These are phyloP conservation scores for Ibidorhyncha struthersii DNA, from an alignment of 2,113 vertebrate species.

Conservation along the genomic window DNA sequence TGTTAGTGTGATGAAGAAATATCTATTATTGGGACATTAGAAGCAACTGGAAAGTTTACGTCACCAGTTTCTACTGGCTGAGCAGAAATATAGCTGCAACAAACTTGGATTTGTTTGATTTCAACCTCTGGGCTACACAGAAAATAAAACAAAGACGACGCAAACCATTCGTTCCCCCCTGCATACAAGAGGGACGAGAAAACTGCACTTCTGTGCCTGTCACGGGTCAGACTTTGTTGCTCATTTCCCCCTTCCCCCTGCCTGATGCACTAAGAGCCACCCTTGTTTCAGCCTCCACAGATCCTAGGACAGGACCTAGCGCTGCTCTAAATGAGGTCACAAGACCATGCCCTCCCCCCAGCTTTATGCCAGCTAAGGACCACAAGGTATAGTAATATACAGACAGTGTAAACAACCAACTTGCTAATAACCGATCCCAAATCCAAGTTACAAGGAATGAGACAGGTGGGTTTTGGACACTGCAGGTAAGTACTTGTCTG, in stretches of 20 bases:
- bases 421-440: not conserved
- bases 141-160: not conserved
- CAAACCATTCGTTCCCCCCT: not conserved
- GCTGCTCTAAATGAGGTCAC: not conserved
- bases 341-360: not conserved
- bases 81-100: not conserved
- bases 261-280: not conserved
- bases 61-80: not conserved
- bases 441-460: rapidly evolving
- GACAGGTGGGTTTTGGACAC: not conserved
- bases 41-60: not conserved
- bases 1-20: not conserved
- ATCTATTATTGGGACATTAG: not conserved
- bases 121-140: not conserved
- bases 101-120: not conserved
- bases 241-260: not conserved
- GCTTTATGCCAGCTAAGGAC: not conserved
- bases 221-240: not conserved
- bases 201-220: not conserved
- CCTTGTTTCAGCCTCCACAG: rapidly evolving
- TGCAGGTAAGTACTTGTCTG: not conserved
- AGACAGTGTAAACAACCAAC: not conserved
- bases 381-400: rapidly evolving
- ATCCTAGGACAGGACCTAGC: rapidly evolving
- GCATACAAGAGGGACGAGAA: not conserved